phyloP scores from a whole-genome alignment of 23 tunicate species.

The Ascidia mentula region DNA sequence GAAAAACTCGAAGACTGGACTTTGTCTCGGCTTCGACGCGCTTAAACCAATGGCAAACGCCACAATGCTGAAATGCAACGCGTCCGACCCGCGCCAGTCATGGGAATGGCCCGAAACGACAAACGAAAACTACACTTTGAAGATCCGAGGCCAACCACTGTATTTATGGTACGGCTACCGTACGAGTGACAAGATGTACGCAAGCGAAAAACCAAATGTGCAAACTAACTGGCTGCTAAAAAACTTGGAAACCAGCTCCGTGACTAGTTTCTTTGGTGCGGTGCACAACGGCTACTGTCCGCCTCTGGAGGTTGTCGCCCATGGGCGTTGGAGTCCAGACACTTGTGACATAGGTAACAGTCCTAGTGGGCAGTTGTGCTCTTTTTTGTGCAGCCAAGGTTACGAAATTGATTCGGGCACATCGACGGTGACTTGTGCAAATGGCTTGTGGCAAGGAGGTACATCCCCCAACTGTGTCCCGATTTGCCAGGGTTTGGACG shows the following conservation, averaged over 20 bases:
- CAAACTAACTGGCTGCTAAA: slow-evolving; percentile 32
- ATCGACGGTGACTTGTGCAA: slow-evolving; percentile 5
- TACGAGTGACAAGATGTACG: slow-evolving; percentile 7
- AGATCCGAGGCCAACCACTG: slow-evolving; percentile 13
- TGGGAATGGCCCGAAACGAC: slow-evolving; percentile 34
- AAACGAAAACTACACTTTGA: slow-evolving; percentile 21
- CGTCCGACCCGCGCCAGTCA: slow-evolving; percentile 28
- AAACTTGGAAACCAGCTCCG: background rate
- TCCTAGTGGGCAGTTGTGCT: background rate
- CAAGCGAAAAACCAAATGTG: background rate
- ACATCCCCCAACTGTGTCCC: slow-evolving; percentile 12
- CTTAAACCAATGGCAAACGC: slow-evolving; percentile 17
- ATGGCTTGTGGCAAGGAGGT: slow-evolving; percentile 31
- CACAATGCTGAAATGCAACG: slow-evolving; percentile 24
- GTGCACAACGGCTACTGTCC: slow-evolving; percentile 34
- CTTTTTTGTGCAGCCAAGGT: slow-evolving; percentile 38
- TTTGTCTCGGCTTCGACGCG: slow-evolving; percentile 29
- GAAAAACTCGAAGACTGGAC: slow-evolving; percentile 14
- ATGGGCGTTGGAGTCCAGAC: slow-evolving; percentile 53
- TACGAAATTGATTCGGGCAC: background rate
- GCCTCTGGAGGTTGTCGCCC: background rate
- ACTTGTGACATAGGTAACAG: slow-evolving; percentile 7
- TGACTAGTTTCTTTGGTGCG: slow-evolving; percentile 27
- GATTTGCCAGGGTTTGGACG: slow-evolving; percentile 15
- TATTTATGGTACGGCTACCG: slow-evolving; percentile 58